Evolutionary conservation across 2,113 vertebrate species (phyloP).

Genomic region (Zosterops lateralis): DNA sequence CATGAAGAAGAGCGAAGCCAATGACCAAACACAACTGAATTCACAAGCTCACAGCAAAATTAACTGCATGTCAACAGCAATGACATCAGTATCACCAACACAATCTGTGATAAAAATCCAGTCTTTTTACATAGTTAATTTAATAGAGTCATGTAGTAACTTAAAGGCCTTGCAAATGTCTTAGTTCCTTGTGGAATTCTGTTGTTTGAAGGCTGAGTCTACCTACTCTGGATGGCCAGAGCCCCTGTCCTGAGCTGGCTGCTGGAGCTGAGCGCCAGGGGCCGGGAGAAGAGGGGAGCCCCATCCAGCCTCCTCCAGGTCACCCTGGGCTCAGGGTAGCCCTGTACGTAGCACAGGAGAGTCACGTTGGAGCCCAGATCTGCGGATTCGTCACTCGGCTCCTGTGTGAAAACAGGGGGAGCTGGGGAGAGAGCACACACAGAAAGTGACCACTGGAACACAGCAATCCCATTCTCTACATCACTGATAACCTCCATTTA

Average conservation of each 20-base stretch:
- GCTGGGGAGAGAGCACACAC: conserved; percentile 60
- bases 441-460: not conserved
- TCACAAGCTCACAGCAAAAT: not conserved
- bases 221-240: conserved; percentile 85
- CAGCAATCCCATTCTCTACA: not conserved
- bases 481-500: rapidly evolving
- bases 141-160: not conserved
- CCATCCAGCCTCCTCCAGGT: conserved; percentile 83
- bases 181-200: not conserved
- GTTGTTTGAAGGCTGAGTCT: not conserved
- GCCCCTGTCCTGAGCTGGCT: conserved; percentile 78
- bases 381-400: conserved; percentile 77
- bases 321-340: conserved; percentile 86
- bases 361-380: conserved; percentile 90
- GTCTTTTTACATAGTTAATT: not conserved
- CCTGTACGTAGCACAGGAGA: conserved; percentile 80
- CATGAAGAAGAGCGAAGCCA: not conserved
- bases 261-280: conserved; percentile 70
- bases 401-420: conserved; percentile 82
- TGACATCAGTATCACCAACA: not conserved
- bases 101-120: not conserved
- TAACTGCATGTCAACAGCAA: not conserved
- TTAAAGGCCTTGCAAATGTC: not conserved
- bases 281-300: conserved; percentile 74
- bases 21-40: not conserved